These are phyloP conservation scores for Pollenia amentaria DNA, from an alignment of 2,888 invertebrate genomes.

Conservation along the genomic window DNA sequence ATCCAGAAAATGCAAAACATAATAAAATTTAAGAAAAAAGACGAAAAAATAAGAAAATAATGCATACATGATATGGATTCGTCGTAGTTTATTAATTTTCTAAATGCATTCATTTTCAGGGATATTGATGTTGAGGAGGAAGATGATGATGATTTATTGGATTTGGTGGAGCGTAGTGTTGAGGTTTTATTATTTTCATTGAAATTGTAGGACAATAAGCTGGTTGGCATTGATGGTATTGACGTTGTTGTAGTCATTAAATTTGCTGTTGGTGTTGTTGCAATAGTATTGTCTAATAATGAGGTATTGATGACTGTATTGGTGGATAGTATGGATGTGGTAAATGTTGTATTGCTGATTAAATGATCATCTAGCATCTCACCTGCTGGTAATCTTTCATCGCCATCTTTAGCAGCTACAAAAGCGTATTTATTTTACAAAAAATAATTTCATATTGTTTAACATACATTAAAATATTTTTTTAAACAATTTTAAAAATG, in stretches of 20 bases:
- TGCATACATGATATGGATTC: conserved; percentile 73
- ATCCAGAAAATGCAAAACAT: conserved; percentile 4
- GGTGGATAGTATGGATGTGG: conserved; percentile 74
- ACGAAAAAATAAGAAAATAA: conserved; percentile 34
- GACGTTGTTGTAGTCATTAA: conserved; percentile 59
- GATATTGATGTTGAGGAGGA: conserved; percentile 74
- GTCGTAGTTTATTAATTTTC: conserved; percentile 73
- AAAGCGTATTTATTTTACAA: conserved; percentile 53
- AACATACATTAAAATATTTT: conserved; percentile 9
- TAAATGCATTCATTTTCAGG: conserved; percentile 73
- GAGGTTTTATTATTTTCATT: conserved; percentile 70
- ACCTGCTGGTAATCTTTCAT: conserved; percentile 89
- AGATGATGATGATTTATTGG: conserved; percentile 74
- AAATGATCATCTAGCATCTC: conserved; percentile 82
- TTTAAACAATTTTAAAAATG: conserved; percentile 9
- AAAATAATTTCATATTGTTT: conserved; percentile 27
- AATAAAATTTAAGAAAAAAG: conserved; percentile 14
- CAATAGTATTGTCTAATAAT: conserved; percentile 64
- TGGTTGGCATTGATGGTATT: conserved; percentile 68
- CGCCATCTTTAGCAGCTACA: conserved; percentile 88
- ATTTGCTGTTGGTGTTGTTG: conserved; percentile 59
- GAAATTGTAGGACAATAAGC: conserved; percentile 55
- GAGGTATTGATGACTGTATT: conserved; percentile 74
- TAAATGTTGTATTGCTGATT: conserved; percentile 75
- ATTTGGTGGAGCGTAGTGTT: conserved; percentile 73